These are phyloP conservation scores for human (Homo sapiens) DNA, from an alignment of 2,113 vertebrate species.

Conservation along the genomic window GRCh38 chr2:27406501-27407000, in stretches of 20 bases:
- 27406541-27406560: slow-evolving; percentile 29
- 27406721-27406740: slow-evolving; percentile 53
- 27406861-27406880: slow-evolving; percentile 23
- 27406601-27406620: neutral
- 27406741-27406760: slow-evolving; percentile 43
- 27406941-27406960: neutral
- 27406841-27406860: neutral
- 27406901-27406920: neutral
- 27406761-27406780: neutral
- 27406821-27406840: slow-evolving; percentile 1
- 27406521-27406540: slow-evolving; percentile 40
- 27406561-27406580: slow-evolving; percentile 30
- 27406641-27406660: slow-evolving; percentile 57
- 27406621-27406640: slow-evolving; percentile 28
- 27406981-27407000: too few species aligned
- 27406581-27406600: slow-evolving; percentile 25
- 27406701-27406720: slow-evolving; percentile 26
- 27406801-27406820: slow-evolving; percentile 42
- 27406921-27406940: neutral
- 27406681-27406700: slow-evolving; percentile 13
- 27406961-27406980: too few species aligned
- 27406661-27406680: slow-evolving; percentile 2
- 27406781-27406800: slow-evolving; percentile 17
- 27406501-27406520: neutral
- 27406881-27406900: slow-evolving; percentile 14